These are phyloP conservation scores for Acrocephalus kingi DNA, from an alignment of 2,113 vertebrate species.

Conservation along the genomic window DNA sequence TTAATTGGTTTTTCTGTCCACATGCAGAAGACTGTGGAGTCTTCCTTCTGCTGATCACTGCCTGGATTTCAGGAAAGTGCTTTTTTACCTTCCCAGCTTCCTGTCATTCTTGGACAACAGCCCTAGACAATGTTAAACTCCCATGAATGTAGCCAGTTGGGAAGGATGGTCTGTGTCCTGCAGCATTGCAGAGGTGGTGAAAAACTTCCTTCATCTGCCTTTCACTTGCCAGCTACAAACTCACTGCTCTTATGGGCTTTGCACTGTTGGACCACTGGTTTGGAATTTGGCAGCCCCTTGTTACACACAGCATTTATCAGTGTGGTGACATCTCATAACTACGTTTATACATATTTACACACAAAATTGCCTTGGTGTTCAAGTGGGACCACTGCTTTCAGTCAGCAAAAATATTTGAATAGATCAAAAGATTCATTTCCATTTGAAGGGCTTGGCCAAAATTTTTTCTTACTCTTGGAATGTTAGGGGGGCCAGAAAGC, in stretches of 20 bases:
- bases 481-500: not conserved
- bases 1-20: not conserved
- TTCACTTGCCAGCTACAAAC: not conserved
- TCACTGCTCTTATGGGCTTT: not conserved
- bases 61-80: not conserved
- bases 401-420: not conserved
- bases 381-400: not conserved
- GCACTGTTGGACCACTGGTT: not conserved
- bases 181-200: not conserved
- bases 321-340: not conserved
- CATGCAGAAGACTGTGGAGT: not conserved
- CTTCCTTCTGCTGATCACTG: not conserved
- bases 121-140: not conserved
- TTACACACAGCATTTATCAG: not conserved
- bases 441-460: not conserved
- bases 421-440: not conserved
- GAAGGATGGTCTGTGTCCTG: not conserved
- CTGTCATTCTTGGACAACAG: not conserved
- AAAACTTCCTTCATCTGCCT: not conserved
- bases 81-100: not conserved
- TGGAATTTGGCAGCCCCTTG: not conserved
- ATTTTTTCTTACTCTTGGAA: not conserved
- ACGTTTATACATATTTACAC: not conserved
- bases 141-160: not conserved
- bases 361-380: not conserved